Percentiles rank a stretch among this genome's conserved stretches.
These are phyloP conservation scores for Felis chaus DNA, from an alignment of 2,113 vertebrate genomes.

Conservation along the genomic window DNA sequence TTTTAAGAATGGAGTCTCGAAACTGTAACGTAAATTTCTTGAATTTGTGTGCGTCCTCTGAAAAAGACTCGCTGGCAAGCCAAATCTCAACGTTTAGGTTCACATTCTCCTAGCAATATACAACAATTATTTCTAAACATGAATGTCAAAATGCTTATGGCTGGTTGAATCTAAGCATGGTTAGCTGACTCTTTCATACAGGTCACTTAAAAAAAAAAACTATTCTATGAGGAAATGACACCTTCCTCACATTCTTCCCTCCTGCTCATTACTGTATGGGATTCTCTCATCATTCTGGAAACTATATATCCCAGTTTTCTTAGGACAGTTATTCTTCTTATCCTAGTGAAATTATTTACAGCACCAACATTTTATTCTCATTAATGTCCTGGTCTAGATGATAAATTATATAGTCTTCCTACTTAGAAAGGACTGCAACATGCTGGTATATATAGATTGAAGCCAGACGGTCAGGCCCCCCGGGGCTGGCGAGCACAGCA, in stretches of 20 bases:
- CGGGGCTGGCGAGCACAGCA: background rate
- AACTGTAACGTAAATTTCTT: background rate
- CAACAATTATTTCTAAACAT: conserved; percentile 24
- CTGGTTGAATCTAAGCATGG: background rate
- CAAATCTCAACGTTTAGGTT: conserved; percentile 5
- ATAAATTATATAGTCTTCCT: background rate
- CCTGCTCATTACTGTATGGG: background rate
- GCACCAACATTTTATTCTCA: background rate
- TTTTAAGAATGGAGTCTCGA: conserved; percentile 21
- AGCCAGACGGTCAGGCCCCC: background rate
- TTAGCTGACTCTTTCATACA: background rate
- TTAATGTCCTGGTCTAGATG: background rate
- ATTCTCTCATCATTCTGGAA: background rate
- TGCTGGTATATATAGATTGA: background rate
- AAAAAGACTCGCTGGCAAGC: background rate
- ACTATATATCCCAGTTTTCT: background rate
- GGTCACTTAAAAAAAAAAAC: background rate
- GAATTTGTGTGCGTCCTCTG: background rate
- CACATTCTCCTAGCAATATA: background rate
- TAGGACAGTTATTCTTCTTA: background rate
- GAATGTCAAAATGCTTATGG: background rate
- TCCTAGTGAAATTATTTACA: background rate
- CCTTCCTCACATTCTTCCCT: background rate
- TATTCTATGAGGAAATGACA: background rate
- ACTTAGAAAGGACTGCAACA: background rate